Evolutionary conservation across 2,888 invertebrate species (phyloP).

Genomic region (Muscina levida): DNA sequence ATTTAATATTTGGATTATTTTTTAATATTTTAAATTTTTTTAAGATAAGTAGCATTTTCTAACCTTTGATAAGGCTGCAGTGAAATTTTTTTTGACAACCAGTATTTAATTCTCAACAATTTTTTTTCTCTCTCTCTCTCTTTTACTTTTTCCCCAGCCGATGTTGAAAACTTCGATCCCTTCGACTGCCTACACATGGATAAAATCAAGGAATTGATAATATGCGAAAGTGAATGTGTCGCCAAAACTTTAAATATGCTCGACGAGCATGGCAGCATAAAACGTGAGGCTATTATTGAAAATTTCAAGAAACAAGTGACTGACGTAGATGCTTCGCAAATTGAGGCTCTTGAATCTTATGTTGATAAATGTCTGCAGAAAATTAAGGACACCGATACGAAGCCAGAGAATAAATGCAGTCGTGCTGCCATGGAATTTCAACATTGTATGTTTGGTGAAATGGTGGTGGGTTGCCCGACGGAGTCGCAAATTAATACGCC

Average conservation of each 20-base stretch:
- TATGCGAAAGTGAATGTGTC: constrained; percentile 70
- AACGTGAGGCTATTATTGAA: constrained; percentile 66
- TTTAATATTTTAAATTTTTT: no score
- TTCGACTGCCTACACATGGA: constrained; percentile 69
- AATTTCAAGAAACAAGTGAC: constrained; percentile 58
- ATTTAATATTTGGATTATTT: no score
- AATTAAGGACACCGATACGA: constrained; percentile 45
- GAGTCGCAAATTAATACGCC: constrained; percentile 67
- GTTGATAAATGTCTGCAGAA: constrained; percentile 69
- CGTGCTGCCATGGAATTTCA: constrained; percentile 66
- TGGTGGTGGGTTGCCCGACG: constrained; percentile 69
- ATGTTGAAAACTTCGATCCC: constrained; percentile 67
- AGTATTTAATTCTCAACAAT: no score
- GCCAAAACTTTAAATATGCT: constrained; percentile 66
- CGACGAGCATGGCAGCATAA: constrained; percentile 67
- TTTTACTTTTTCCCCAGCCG: constrained; percentile 54
- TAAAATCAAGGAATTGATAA: constrained; percentile 67
- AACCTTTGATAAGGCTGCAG: no score
- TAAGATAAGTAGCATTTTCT: no score
- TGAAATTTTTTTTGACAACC: no score
- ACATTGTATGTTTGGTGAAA: constrained; percentile 70
- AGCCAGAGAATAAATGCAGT: constrained; percentile 64
- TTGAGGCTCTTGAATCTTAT: constrained; percentile 64
- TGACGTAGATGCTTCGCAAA: constrained; percentile 65
- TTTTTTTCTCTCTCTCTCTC: no score